These are phyloP conservation scores for Mustela lutreola DNA, from an alignment of 2,113 vertebrate genomes.

Conservation along the genomic window DNA sequence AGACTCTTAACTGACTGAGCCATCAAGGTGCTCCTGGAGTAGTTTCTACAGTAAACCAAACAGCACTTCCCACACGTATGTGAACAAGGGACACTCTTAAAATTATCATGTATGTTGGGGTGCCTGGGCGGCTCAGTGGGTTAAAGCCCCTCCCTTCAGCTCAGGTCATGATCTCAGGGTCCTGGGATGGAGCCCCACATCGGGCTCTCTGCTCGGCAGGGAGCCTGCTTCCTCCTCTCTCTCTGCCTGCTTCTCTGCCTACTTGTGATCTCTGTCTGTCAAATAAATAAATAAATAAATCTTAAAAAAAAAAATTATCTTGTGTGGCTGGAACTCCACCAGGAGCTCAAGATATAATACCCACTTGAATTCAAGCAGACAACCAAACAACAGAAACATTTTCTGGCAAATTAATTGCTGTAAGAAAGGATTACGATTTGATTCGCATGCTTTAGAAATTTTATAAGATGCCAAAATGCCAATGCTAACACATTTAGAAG, in stretches of 20 bases:
- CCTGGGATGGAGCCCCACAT: too few relatives aligned
- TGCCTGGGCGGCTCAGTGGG: too few relatives aligned
- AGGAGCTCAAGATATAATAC: conserved; percentile 15
- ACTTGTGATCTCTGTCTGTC: too few relatives aligned
- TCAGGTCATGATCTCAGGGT: too few relatives aligned
- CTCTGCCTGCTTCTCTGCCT: too few relatives aligned
- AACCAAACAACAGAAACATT: conserved; percentile 4
- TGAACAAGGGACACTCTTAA: not conserved
- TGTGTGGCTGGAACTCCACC: not conserved
- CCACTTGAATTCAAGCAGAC: not conserved
- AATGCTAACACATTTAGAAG: conserved; percentile 1
- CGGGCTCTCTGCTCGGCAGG: too few relatives aligned
- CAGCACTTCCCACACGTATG: not conserved
- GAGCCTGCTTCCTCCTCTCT: too few relatives aligned
- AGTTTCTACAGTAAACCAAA: conserved; percentile 23
- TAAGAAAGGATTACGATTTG: conserved; percentile 18
- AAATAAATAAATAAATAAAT: too few relatives aligned
- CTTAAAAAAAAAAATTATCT: not conserved
- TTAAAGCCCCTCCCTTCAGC: too few relatives aligned
- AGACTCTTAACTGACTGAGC: not conserved
- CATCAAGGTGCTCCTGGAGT: not conserved
- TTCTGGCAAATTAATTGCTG: conserved; percentile 33
- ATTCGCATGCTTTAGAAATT: conserved; percentile 4
- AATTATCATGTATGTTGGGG: not conserved
- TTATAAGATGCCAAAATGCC: not conserved